Percentiles rank a stretch among this genome's conserved stretches.
phyloP scores from a whole-genome alignment of 2,113 vertebrate genomes.

The Oreocharis arfaki region DNA sequence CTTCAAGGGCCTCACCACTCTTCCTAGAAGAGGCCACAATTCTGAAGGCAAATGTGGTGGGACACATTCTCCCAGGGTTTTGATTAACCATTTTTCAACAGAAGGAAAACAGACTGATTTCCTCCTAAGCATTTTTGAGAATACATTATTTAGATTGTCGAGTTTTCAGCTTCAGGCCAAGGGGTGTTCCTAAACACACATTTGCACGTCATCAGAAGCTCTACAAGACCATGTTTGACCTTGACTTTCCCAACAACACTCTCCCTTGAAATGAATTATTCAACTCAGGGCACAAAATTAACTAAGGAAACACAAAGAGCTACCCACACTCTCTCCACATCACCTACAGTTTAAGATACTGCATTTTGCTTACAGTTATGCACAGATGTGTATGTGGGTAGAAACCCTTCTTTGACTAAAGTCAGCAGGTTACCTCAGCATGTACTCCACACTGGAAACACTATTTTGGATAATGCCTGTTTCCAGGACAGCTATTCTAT shows the following conservation, averaged over 20 bases:
- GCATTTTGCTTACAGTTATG: background rate
- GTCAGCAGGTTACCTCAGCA: background rate
- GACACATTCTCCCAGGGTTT: background rate
- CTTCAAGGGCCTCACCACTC: background rate
- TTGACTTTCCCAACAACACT: background rate
- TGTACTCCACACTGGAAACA: background rate
- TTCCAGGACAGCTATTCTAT: background rate
- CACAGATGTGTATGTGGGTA: rapidly evolving
- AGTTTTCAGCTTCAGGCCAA: background rate
- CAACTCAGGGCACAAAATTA: background rate
- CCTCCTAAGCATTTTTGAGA: background rate
- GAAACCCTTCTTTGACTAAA: background rate
- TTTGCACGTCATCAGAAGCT: background rate
- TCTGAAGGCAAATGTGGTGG: background rate
- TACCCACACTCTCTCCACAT: background rate
- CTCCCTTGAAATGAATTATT: background rate
- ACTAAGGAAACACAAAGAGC: background rate
- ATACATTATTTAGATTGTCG: background rate
- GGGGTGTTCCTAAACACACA: background rate
- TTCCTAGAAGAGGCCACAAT: background rate
- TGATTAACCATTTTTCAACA: background rate
- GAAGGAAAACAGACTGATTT: background rate
- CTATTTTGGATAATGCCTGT: background rate
- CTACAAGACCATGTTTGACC: background rate
- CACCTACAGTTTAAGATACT: background rate